phyloP scores from a whole-genome alignment of 2,888 invertebrate species.

The Rhogogaster chlorosoma region DNA sequence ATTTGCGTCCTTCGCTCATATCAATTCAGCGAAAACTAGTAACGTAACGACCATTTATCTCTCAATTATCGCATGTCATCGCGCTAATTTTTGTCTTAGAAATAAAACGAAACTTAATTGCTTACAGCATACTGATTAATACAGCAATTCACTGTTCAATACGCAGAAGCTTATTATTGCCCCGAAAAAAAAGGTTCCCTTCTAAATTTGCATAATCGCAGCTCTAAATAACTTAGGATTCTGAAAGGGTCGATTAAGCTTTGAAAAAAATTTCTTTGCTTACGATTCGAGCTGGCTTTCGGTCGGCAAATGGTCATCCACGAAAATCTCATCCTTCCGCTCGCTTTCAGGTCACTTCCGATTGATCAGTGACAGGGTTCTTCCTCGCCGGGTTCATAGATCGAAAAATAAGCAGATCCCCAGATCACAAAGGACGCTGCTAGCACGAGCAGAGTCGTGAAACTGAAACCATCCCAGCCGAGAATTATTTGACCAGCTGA shows the following conservation, averaged over 20 bases:
- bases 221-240: neutral
- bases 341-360: neutral
- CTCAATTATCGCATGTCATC: neutral
- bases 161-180: neutral
- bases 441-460: conserved; percentile 58
- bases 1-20: neutral
- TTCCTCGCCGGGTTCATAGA: conserved; percentile 57
- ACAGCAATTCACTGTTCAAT: neutral
- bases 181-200: neutral
- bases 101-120: neutral
- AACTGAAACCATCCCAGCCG: conserved; percentile 70
- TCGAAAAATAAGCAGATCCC: conserved; percentile 64
- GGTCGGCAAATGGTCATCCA: neutral
- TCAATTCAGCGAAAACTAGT: neutral
- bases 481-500: conserved; percentile 59
- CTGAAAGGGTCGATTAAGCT: neutral
- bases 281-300: neutral
- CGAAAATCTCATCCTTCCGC: conserved; percentile 25
- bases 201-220: neutral
- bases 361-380: conserved; percentile 41
- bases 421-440: conserved; percentile 65
- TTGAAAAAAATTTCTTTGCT: neutral
- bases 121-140: neutral
- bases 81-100: neutral
- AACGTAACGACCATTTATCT: neutral